Percentiles rank a stretch among this genome's conserved stretches.
phyloP scores from a whole-genome alignment of 2,888 invertebrate genomes.

The Caenorhabditis japonica region DNA sequence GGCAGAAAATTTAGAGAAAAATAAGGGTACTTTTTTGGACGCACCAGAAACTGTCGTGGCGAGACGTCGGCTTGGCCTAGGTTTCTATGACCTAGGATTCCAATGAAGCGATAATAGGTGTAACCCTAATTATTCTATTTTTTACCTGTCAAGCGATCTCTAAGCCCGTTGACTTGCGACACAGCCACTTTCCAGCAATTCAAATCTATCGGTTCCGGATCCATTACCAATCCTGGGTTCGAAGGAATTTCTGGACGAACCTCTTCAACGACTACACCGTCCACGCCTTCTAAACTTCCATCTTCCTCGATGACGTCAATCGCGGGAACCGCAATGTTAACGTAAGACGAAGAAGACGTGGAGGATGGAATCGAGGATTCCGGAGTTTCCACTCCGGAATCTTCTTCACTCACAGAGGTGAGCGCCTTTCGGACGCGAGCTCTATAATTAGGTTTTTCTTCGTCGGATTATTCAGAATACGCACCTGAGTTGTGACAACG shows the following conservation, averaged over 20 bases:
- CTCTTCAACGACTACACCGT: background rate
- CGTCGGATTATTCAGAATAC: background rate
- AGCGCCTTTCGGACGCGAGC: conserved; percentile 46
- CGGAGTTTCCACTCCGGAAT: conserved; percentile 26
- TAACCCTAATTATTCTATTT: no score
- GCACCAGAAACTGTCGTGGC: no score
- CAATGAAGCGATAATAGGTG: no score
- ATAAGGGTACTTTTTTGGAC: no score
- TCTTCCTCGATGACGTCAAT: conserved; percentile 52
- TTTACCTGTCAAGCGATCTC: conserved; percentile 56
- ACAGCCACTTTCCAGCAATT: conserved; percentile 74
- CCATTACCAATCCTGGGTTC: conserved; percentile 55
- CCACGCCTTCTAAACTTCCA: conserved; percentile 9
- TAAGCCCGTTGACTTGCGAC: conserved; percentile 68
- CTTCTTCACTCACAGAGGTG: conserved; percentile 40
- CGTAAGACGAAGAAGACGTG: conserved; percentile 13
- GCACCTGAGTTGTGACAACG: conserved; percentile 39
- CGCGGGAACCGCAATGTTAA: conserved; percentile 48
- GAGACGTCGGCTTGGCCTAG: no score
- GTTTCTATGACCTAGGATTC: no score
- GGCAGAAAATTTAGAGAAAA: no score
- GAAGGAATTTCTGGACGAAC: conserved; percentile 2
- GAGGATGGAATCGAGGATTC: conserved; percentile 33
- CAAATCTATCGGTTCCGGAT: conserved; percentile 64
- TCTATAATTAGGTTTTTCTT: conserved; percentile 13